phyloP scores from a whole-genome alignment of 92 coral and sea anemone genomes.

The Montipora capitata region DNA sequence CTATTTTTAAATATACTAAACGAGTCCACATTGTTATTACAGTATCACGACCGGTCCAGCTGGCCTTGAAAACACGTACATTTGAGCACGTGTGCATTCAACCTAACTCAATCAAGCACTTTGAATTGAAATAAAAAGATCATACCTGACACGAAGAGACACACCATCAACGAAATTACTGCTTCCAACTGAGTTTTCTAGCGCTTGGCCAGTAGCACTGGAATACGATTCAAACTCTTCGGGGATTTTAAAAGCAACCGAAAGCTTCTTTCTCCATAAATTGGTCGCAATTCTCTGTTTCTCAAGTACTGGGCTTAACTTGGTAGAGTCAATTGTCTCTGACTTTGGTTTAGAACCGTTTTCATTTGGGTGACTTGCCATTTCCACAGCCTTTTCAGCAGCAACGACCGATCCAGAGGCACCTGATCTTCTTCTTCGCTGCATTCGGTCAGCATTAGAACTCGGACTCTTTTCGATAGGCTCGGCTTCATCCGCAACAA shows the following conservation, averaged over 20 bases:
- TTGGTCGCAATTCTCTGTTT: conserved; percentile 49
- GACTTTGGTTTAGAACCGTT: not conserved
- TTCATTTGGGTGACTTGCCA: not conserved
- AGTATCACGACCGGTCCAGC: too few species aligned
- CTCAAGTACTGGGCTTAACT: conserved; percentile 9
- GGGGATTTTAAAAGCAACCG: conserved; percentile 56
- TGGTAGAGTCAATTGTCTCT: conserved; percentile 12
- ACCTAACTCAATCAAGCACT: not conserved
- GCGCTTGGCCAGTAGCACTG: conserved; percentile 47
- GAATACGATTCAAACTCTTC: conserved; percentile 51
- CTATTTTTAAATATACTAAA: too few species aligned
- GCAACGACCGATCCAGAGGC: conserved; percentile 1
- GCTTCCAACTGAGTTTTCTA: conserved; percentile 58
- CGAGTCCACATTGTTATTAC: too few species aligned
- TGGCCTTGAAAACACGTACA: too few species aligned
- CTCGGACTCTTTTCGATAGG: not conserved
- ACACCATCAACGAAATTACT: conserved; percentile 94
- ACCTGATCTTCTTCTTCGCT: conserved; percentile 41
- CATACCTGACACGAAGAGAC: conserved; percentile 88
- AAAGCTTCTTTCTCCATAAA: conserved; percentile 78
- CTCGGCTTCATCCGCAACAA: conserved; percentile 24
- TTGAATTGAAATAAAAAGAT: not conserved
- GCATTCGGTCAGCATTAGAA: not conserved
- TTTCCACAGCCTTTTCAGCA: not conserved
- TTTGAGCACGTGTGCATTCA: too few species aligned